Conservation (phyloP, 2,888 invertebrate genomes). For the Caenorhabditis sp. region DNA sequence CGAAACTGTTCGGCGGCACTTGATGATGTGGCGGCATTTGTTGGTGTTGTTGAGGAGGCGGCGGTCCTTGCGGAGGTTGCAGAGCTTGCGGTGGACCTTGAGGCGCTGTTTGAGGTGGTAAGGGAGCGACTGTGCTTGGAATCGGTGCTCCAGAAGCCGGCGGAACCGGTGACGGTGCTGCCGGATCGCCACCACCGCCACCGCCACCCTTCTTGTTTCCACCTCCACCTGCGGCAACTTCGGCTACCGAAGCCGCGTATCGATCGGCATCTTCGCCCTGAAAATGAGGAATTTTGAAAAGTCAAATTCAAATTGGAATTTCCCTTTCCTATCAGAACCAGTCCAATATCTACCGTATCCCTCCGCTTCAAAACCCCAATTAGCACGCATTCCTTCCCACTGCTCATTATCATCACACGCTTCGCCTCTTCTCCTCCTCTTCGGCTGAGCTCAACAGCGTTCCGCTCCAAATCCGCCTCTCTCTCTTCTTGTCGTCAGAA, state of each 20-base stretch:
- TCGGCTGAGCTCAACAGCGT: no score
- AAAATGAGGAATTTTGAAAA: not conserved
- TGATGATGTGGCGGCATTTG: constrained; percentile 20
- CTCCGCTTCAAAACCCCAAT: no score
- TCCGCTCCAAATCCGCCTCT: no score
- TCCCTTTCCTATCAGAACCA: no score
- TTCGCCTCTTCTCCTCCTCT: no score
- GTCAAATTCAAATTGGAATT: not conserved
- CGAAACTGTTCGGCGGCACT: constrained; percentile 39
- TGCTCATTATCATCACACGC: no score
- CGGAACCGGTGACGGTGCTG: no score
- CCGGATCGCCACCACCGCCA: no score
- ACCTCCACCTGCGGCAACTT: constrained; percentile 62
- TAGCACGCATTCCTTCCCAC: no score
- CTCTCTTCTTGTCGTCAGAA: no score
- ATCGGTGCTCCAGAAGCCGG: not conserved
- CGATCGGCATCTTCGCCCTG: constrained; percentile 54
- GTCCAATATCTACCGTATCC: no score
- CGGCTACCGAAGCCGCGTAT: constrained; percentile 65
- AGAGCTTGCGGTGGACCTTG: constrained; percentile 8
- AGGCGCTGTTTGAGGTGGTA: constrained; percentile 8
- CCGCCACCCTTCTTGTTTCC: constrained; percentile 23
- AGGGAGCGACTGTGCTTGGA: no score
- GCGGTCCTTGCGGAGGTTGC: constrained; percentile 7
- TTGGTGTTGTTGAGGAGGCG: not conserved